These are phyloP conservation scores for Tuta absoluta DNA, from an alignment of 2,888 invertebrate species.

Conservation along the genomic window DNA sequence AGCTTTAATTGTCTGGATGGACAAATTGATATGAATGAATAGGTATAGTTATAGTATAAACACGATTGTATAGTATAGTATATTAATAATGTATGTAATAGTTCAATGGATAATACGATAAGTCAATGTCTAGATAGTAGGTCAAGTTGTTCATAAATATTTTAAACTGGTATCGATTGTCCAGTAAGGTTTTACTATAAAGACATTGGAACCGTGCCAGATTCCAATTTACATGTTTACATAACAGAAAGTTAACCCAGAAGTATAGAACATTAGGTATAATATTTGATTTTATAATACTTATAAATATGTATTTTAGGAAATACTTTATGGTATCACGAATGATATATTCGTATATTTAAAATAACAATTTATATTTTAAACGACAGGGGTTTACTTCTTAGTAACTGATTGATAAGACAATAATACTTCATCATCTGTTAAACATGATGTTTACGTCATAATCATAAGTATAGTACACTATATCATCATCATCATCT, in stretches of 20 bases:
- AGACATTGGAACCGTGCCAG: constrained; percentile 28
- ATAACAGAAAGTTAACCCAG: constrained; percentile 27
- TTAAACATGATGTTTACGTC: too few relatives aligned
- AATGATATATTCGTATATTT: not conserved
- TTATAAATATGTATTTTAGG: constrained; percentile 9
- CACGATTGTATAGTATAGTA: not conserved
- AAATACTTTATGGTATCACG: not conserved
- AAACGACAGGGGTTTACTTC: too few relatives aligned
- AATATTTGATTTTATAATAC: not conserved
- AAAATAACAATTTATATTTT: too few relatives aligned
- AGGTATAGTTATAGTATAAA: not conserved
- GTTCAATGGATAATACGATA: constrained; percentile 19
- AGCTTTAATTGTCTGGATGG: too few relatives aligned
- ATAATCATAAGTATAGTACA: too few relatives aligned
- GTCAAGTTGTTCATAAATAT: constrained; percentile 25
- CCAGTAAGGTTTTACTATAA: constrained; percentile 21
- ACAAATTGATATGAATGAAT: not conserved
- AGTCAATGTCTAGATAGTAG: constrained; percentile 24
- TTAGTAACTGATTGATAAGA: too few relatives aligned
- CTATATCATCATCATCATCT: too few relatives aligned
- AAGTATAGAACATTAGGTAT: constrained; percentile 15
- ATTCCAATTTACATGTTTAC: constrained; percentile 27
- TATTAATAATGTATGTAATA: constrained; percentile 15
- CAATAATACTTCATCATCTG: too few relatives aligned
- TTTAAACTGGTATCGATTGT: constrained; percentile 20